Evolutionary conservation across 2,113 vertebrate genomes (phyloP), one percentile per base, ranked within the genome.

Genomic region (Bufo gargarizans): DNA sequence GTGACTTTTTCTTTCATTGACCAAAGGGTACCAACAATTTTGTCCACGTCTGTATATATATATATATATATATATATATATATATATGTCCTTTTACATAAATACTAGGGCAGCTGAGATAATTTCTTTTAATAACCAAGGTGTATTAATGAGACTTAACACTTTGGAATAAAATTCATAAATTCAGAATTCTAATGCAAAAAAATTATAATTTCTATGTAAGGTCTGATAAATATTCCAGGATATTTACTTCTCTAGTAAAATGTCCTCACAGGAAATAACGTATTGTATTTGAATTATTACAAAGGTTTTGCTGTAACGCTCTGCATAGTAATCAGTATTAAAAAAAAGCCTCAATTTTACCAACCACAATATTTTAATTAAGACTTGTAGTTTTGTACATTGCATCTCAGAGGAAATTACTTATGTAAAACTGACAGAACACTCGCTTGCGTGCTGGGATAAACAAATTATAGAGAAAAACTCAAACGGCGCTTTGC

Each of bases 331-430:
- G 74, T 58, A 85, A 85, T 89, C 49, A 67, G 17, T 49, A 56
- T 85, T 45, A 53, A 85, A 89, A 59, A 87, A 78, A 76, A 61
- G 50, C 72, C 47, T 79, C 58, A 67, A 53, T 84, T 77, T 88
- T 84, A 84, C 49, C 56, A 84, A 47, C 81, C 81, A 58, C 81
- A 84, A 88, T 77, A 84, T 88, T 84, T 88, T 84, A 88, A 88
- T 88, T 88, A 88, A 88, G 87, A 88, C 81, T 88, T 84, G 87
- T 88, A 72, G 80, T 88, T 87, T 88, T 88, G 87, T 88, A 88
- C 80, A 88, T 77, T 88, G 80, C 58, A 84, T 88, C 87, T 77
- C 80, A 84, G 71, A 88, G 87, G 87, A 88, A 88, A 88, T 88
- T 84, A 88, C 81, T 88, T 84, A 84, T 88, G 87, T 77, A 84